A percentile compares a stretch with the other conserved stretches of the same genome.
These are phyloP conservation scores for Neoaliturus tenellus DNA, from an alignment of 2,888 invertebrate species.

Conservation along the genomic window DNA sequence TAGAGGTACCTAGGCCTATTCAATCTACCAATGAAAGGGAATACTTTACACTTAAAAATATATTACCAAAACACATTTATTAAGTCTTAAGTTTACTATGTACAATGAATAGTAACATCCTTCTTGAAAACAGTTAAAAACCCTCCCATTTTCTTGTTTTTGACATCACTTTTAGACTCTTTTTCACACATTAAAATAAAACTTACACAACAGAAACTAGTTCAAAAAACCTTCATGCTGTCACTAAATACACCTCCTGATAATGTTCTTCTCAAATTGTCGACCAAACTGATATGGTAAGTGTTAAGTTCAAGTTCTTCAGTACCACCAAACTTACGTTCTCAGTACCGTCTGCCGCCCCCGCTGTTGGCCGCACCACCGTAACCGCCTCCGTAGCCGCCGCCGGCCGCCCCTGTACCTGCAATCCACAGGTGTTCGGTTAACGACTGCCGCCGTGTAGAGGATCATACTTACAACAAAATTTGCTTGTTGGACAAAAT, in stretches of 20 bases:
- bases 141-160: not conserved
- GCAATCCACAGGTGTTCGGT: conserved; percentile 67
- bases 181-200: not conserved
- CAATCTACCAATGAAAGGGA: not conserved
- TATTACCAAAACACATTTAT: not conserved
- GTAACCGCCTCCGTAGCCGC: conserved; percentile 59
- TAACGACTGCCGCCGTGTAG: no score
- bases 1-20: not conserved
- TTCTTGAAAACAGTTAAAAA: not conserved
- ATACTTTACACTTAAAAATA: not conserved
- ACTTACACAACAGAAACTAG: not conserved
- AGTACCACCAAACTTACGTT: conserved; percentile 33
- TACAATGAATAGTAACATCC: not conserved
- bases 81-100: not conserved
- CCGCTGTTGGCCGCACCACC: conserved; percentile 34
- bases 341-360: conserved; percentile 52
- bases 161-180: not conserved
- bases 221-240: no score
- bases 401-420: conserved; percentile 71
- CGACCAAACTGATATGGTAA: conserved; percentile 5
- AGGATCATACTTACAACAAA: not conserved
- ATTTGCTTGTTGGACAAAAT: no score
- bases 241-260: not conserved
- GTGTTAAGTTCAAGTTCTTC: not conserved
- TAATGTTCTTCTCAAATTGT: not conserved